A percentile compares a stretch with the other conserved stretches of the same genome.
phyloP scores from a whole-genome alignment of 1,140 invertebrate species.

The Drosophila pandora region DNA sequence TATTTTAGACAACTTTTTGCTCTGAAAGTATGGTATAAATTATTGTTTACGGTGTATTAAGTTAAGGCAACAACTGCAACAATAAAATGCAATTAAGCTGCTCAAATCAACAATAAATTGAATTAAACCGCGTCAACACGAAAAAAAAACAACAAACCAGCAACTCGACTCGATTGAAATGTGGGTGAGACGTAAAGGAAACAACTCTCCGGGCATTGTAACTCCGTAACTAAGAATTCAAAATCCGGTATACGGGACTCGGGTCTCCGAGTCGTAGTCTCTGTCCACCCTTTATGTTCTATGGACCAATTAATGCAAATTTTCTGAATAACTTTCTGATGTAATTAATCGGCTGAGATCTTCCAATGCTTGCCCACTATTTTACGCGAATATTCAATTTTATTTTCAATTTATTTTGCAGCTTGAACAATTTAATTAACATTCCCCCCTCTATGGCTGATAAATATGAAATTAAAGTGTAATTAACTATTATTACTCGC shows the following conservation, averaged over 20 bases:
- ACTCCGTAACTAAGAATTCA: background rate
- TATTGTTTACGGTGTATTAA: constrained; percentile 1
- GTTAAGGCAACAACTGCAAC: constrained; percentile 34
- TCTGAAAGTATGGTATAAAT: background rate
- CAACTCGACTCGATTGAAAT: constrained; percentile 21
- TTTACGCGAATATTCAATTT: constrained; percentile 37
- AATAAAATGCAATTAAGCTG: constrained; percentile 74
- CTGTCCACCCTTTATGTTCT: background rate
- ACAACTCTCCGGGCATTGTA: background rate
- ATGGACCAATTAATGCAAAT: constrained; percentile 44
- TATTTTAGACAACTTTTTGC: no score
- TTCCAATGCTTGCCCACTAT: constrained; percentile 19
- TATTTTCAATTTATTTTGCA: constrained; percentile 40
- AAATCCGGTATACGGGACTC: background rate
- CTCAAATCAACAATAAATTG: constrained; percentile 74
- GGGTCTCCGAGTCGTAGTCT: no score
- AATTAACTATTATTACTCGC: constrained; percentile 28
- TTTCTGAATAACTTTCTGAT: constrained; percentile 49
- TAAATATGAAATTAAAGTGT: constrained; percentile 48
- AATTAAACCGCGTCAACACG: constrained; percentile 67
- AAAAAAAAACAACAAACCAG: background rate
- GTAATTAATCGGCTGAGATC: constrained; percentile 49
- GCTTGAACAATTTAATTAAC: constrained; percentile 36
- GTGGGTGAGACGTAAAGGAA: constrained; percentile 19
- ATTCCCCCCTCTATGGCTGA: constrained; percentile 23